phyloP scores from a whole-genome alignment of 92 coral and sea anemone species.

The Epizoanthus scotinus region DNA sequence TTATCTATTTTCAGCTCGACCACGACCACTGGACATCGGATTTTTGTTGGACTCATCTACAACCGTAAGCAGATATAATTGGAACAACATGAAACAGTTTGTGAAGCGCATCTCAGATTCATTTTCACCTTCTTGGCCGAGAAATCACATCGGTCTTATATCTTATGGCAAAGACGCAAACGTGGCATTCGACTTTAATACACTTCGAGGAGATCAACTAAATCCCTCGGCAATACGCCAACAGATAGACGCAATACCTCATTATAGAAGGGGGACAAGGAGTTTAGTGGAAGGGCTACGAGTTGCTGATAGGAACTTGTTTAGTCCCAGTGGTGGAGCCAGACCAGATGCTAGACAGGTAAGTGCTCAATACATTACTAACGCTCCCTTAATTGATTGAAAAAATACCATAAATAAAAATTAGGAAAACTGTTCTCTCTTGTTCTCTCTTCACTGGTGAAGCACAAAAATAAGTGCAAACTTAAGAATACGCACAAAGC shows the following conservation, averaged over 20 bases:
- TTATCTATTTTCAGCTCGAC: slow-evolving; percentile 49
- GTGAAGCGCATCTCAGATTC: slow-evolving; percentile 60
- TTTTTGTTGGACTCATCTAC: slow-evolving; percentile 76
- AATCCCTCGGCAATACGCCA: slow-evolving; percentile 53
- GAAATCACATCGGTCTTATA: slow-evolving; percentile 67
- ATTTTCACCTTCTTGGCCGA: slow-evolving; percentile 69
- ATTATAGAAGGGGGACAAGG: slow-evolving; percentile 54
- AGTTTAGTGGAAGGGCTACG: slow-evolving; percentile 61
- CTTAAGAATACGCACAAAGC: too few relatives aligned
- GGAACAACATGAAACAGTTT: slow-evolving; percentile 44
- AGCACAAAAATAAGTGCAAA: too few relatives aligned
- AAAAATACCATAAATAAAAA: too few relatives aligned
- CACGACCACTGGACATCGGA: slow-evolving; percentile 76
- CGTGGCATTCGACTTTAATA: slow-evolving; percentile 63
- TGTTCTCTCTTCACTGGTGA: too few relatives aligned
- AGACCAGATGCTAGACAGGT: slow-evolving; percentile 75
- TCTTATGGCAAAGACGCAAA: slow-evolving; percentile 60
- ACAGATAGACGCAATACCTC: slow-evolving; percentile 49
- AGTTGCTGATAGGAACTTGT: slow-evolving; percentile 56
- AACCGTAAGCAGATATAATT: slow-evolving; percentile 59
- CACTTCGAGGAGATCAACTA: slow-evolving; percentile 63
- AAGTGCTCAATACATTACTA: not conserved
- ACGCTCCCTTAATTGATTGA: not conserved
- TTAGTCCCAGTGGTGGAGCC: slow-evolving; percentile 68
- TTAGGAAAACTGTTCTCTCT: too few relatives aligned